phyloP scores from a whole-genome alignment of 2,113 vertebrate genomes.

The Dicrurus megarhynchus region DNA sequence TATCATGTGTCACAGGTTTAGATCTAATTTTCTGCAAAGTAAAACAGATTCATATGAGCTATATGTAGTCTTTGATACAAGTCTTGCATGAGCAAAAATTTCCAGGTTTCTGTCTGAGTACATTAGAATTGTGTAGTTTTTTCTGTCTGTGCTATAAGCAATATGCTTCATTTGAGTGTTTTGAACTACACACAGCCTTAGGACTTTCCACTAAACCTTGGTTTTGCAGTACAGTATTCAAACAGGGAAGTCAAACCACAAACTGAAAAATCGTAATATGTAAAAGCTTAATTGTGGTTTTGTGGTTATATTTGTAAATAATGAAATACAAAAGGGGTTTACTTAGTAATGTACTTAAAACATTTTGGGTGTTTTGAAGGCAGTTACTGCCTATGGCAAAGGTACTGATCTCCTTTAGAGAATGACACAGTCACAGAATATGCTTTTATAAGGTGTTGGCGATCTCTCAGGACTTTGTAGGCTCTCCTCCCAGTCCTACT shows the following conservation, averaged over 20 bases:
- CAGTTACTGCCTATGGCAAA: not conserved
- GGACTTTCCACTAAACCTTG: not conserved
- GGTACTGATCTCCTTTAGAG: not conserved
- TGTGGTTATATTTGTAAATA: not conserved
- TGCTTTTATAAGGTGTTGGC: not conserved
- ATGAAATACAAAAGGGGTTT: not conserved
- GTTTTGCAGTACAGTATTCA: not conserved
- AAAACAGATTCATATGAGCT: not conserved
- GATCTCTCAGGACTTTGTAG: not conserved
- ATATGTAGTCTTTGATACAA: not conserved
- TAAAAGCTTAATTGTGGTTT: not conserved
- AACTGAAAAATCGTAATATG: not conserved
- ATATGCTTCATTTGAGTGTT: not conserved
- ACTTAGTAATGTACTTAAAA: not conserved
- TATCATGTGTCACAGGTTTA: not conserved
- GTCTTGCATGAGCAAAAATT: not conserved
- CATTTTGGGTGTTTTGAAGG: not conserved
- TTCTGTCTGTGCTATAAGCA: not conserved
- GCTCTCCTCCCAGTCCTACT: conserved; percentile 6
- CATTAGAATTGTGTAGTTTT: not conserved
- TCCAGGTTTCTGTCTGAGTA: not conserved
- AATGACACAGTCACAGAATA: not conserved
- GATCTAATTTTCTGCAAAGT: not conserved
- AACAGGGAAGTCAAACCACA: not conserved
- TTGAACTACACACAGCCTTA: not conserved